Evolutionary conservation across 2,797 vertebrate species (phyloP).

Genomic region (Platyrinchus mystaceus): DNA sequence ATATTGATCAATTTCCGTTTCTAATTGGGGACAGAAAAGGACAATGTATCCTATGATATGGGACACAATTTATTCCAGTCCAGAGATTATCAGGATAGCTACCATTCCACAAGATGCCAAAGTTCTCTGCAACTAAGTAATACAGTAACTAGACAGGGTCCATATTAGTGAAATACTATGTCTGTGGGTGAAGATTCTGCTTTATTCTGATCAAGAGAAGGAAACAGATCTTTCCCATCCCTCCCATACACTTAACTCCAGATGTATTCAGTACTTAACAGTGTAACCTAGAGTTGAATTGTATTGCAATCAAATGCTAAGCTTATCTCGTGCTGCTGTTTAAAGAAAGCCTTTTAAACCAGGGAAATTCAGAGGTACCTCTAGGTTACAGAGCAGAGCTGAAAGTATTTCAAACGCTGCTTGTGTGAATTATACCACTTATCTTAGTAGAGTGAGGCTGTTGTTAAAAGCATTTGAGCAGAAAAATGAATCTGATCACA

Average conservation of each 20-base stretch:
- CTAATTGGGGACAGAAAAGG: neutral
- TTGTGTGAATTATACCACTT: neutral
- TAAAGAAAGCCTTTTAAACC: neutral
- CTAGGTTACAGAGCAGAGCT: neutral
- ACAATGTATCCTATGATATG: neutral
- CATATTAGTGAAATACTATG: fast-evolving
- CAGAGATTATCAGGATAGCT: neutral
- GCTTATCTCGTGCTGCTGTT: neutral
- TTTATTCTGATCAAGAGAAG: neutral
- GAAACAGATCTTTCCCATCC: neutral
- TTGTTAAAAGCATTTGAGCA: neutral
- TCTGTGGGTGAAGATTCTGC: neutral
- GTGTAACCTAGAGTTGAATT: neutral
- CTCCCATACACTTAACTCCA: neutral
- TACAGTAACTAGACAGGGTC: neutral
- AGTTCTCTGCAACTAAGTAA: neutral
- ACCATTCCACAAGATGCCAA: neutral
- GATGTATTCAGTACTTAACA: neutral
- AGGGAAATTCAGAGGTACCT: neutral
- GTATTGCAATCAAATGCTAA: neutral
- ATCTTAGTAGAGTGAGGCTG: neutral
- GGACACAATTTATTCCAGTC: neutral
- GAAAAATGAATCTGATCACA: neutral
- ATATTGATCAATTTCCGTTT: neutral
- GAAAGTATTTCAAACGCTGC: neutral